These are phyloP conservation scores for Hylyphantes graminicola DNA, from an alignment of 1,140 invertebrate genomes.

Conservation along the genomic window DNA sequence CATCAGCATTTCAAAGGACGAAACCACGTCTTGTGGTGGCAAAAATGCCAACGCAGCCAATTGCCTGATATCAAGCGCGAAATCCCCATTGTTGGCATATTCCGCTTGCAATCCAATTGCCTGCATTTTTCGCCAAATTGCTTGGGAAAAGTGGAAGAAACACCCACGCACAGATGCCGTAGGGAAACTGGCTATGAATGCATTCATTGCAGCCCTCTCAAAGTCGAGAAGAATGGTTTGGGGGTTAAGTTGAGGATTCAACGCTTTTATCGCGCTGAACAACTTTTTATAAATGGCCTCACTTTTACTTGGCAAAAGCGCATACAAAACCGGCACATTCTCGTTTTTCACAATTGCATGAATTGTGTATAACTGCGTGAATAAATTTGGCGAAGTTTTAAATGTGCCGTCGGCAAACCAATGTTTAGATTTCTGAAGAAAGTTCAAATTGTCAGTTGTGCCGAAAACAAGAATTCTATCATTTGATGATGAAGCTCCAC, in stretches of 20 bases:
- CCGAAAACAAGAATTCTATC: not conserved
- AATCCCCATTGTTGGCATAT: not conserved
- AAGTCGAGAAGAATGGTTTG: not conserved
- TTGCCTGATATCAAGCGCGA: not conserved
- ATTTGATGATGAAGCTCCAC: not conserved
- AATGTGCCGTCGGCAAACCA: slow-evolving; percentile 10
- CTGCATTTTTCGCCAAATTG: not conserved
- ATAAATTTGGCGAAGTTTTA: not conserved
- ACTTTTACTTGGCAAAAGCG: not conserved
- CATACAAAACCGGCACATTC: not conserved
- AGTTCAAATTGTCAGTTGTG: not conserved
- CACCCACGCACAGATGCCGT: not conserved
- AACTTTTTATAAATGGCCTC: not conserved
- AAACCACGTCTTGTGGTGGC: not conserved
- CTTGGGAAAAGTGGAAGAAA: slow-evolving; percentile 1
- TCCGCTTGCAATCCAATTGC: not conserved
- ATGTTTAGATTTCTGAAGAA: not conserved
- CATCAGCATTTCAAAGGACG: not conserved
- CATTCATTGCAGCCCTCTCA: not conserved
- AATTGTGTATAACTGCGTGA: not conserved
- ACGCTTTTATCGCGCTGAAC: not conserved
- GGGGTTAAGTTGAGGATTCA: too few relatives aligned
- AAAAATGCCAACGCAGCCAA: not conserved
- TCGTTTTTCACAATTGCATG: not conserved
- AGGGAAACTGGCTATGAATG: not conserved